Base-by-base conservation (phyloP, 2,113 vertebrate genomes). In the Notarius quadriscutis region DNA sequence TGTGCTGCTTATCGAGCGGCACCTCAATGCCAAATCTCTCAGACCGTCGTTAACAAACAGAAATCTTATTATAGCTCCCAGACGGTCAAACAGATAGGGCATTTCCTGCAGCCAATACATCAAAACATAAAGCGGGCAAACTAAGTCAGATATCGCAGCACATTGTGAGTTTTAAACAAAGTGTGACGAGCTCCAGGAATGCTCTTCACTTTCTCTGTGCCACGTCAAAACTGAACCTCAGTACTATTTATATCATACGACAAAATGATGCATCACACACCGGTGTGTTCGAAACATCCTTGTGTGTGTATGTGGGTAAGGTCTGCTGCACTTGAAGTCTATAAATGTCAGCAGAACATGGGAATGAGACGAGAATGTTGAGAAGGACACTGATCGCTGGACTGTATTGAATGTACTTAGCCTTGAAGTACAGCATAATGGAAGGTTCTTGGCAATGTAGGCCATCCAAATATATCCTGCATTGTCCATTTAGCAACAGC, bases 11-110 rank as follows among this genome's bases (percentile, higher is more conserved):
- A 83, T 50, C 77, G 69, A 86, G 60, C 41, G 11, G 34, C 84
- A 83, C 50, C 57, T 25, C 34, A 15, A 50, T 30, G 88, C 51
- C 60, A 86, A 86, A 89, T 89, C 69, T 86, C 84, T 30, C 88
- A 41, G 51, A 57, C 58, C 83, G 88, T 83, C n/a, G 81, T 84
- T 65, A 84, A 80, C 83, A 85, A 78, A 86, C 81, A 86, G 51
- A 30, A 58, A n/a, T 65, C 82, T 83, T 53, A 83, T 89, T 89
- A 78, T 86, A 89, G 27, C 84, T 53, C 20, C 30, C 81, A 51
- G 75, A 41, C 65, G 25, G 84, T 50, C 58, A 27, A 69, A 51
- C 15, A 58, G 81, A 71, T 58, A 30, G 20, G 11, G 72, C 62
- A 55, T 75, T 86, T n/a, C 84, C 79, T 12, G 10, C 65, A 63